Base-by-base conservation (phyloP, 1,140 invertebrate species). In the Diachasma alloeum region DNA sequence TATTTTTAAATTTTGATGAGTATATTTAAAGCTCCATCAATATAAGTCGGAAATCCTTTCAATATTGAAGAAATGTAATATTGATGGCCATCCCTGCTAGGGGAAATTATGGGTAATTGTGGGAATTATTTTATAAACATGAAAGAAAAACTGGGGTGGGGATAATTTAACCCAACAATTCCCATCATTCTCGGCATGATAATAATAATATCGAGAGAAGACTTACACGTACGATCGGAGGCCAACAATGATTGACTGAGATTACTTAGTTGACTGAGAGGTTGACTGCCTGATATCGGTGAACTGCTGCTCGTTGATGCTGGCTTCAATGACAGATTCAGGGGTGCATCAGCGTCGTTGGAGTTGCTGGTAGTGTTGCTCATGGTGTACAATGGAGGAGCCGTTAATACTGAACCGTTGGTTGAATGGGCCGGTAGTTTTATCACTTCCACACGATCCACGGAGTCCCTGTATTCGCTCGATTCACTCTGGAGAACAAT, bases 281-380 rank as follows among this genome's bases (percentile, higher is more conserved):
- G 91, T 68, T 91, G 90, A 82, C 84, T 91, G 59, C 83, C 78
- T 36, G 86, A 80, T 56, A 87, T 87, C 22, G 88, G 82, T 72
- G 86, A 88, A 74, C 83, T 86, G 71, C 83, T 83, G 66, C 85
- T 86, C 39, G 91, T 89, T 56, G 90, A 88, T 24, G 92, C 88
- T 22, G 94, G 93, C 86, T 96, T 96, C 74, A 96, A 88, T 4
- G 94, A 96, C 0, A 96, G 91, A 87, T 96, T 96, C 17, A 96
- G 90, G 0, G 95, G 95, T 0, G 94, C 92, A 81, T 96, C 95
- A 4, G 92, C 91, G 53, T 94, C 92, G 74, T 91, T 90, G 5
- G 89, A 85, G 71, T 88, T 89, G 73, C 90, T 91, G 75, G 86
- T 79, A 82, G 86, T 78, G 84, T 90, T 79, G 84, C 76, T 86